These are phyloP conservation scores for Cryptomyrus ogoouensis DNA, from an alignment of 2,113 vertebrate genomes.

Conservation along the genomic window DNA sequence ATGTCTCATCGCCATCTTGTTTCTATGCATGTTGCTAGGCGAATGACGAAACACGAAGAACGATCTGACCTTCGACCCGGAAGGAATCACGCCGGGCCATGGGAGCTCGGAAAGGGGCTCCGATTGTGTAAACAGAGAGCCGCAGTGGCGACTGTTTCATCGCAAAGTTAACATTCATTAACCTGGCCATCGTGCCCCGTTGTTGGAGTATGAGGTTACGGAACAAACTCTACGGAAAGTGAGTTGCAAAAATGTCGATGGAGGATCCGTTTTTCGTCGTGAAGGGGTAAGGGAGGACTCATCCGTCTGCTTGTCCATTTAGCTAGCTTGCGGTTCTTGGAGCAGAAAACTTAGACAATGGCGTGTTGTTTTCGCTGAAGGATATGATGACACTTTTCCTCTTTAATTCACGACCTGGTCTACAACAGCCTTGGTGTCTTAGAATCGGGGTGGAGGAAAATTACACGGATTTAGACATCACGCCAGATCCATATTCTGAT, in stretches of 20 bases:
- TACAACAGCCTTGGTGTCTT: background rate
- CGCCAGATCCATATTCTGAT: background rate
- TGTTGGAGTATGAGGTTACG: conserved; percentile 32
- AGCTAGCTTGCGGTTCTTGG: conserved; percentile 8
- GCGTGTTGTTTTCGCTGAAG: background rate
- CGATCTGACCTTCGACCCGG: conserved; percentile 31
- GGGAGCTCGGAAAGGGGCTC: conserved; percentile 15
- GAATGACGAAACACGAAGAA: conserved; percentile 25
- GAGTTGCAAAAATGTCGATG: conserved; percentile 76
- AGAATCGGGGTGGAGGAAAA: background rate
- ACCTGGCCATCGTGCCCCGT: background rate
- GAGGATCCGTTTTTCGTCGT: conserved; percentile 98
- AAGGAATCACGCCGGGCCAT: conserved; percentile 25
- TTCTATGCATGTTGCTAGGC: background rate
- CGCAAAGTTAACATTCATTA: background rate
- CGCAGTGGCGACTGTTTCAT: background rate
- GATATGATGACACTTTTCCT: background rate
- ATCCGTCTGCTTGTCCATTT: background rate
- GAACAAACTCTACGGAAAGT: conserved; percentile 8
- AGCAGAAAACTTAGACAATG: conserved; percentile 17
- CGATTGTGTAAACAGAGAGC: conserved; percentile 32
- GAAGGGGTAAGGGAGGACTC: conserved; percentile 75
- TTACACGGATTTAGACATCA: background rate
- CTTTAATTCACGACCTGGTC: background rate
- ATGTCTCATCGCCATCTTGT: background rate